Evolutionary conservation across 1,140 invertebrate genomes (phyloP).

Genomic region (Cryptotermes secundus): DNA sequence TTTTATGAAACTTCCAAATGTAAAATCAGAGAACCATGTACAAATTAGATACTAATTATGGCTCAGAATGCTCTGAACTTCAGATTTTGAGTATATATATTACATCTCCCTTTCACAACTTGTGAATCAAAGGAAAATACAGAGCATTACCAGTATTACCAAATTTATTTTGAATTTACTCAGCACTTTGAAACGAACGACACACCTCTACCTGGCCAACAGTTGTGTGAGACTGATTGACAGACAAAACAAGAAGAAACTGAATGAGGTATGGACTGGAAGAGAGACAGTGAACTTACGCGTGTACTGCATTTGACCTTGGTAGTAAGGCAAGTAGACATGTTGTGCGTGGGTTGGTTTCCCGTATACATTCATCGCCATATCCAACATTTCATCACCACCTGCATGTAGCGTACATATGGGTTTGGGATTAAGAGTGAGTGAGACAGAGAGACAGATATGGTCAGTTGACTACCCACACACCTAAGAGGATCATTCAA

Average conservation of each 20-base stretch:
- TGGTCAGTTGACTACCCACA: conserved; percentile 5
- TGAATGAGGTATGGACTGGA: neutral
- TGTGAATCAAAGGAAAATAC: too few species aligned
- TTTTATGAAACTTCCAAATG: too few species aligned
- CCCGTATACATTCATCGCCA: conserved; percentile 63
- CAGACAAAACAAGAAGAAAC: conserved; percentile 9
- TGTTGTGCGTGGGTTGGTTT: conserved; percentile 73
- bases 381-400: conserved; percentile 68
- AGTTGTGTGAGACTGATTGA: neutral
- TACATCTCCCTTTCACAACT: too few species aligned
- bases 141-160: too few species aligned
- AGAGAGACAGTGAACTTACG: conserved; percentile 61
- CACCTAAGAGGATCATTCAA: neutral
- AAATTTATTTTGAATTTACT: too few species aligned
- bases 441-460: neutral
- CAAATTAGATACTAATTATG: too few species aligned
- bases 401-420: conserved; percentile 44
- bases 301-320: conserved; percentile 72
- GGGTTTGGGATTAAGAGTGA: conserved; percentile 27
- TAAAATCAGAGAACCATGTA: too few species aligned
- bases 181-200: too few species aligned
- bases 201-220: neutral
- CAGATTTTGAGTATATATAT: too few species aligned
- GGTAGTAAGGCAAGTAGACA: conserved; percentile 76
- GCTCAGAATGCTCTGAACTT: too few species aligned